These are phyloP conservation scores for Muschampia plurimacula DNA, from an alignment of 2,888 invertebrate genomes.

Conservation along the genomic window DNA sequence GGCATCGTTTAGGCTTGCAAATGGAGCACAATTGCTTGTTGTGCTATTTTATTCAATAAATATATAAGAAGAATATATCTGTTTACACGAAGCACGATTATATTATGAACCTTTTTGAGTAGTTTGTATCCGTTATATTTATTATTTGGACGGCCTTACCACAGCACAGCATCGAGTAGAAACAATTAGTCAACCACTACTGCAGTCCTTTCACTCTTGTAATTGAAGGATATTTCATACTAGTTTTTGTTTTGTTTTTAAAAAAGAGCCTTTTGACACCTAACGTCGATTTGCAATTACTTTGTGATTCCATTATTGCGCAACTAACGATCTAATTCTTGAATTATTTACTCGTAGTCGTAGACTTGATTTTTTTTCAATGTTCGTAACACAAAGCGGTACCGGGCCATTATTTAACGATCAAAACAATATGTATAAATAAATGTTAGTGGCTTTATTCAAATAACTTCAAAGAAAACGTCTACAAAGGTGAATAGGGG, in stretches of 20 bases:
- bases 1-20: conserved; percentile 4
- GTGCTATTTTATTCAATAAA: not conserved
- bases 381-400: conserved; percentile 34
- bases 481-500: conserved; percentile 28
- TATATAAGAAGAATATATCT: not conserved
- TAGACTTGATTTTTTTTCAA: conserved; percentile 36
- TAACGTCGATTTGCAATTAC: conserved; percentile 34
- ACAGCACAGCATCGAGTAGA: too few species aligned
- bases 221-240: not conserved
- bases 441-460: conserved; percentile 39
- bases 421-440: conserved; percentile 37
- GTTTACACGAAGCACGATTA: not conserved
- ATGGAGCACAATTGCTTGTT: not conserved
- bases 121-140: too few species aligned
- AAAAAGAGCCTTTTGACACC: conserved; percentile 55
- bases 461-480: conserved; percentile 37
- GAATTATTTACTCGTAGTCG: conserved; percentile 46
- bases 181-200: not conserved
- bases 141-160: too few species aligned
- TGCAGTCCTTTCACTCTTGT: conserved; percentile 33
- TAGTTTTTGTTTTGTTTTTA: not conserved
- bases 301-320: conserved; percentile 28
- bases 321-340: conserved; percentile 42
- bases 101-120: not conserved
- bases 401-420: conserved; percentile 35